Conservation (phyloP, 2,113 vertebrate genomes). For the Grammomys surdaster region DNA sequence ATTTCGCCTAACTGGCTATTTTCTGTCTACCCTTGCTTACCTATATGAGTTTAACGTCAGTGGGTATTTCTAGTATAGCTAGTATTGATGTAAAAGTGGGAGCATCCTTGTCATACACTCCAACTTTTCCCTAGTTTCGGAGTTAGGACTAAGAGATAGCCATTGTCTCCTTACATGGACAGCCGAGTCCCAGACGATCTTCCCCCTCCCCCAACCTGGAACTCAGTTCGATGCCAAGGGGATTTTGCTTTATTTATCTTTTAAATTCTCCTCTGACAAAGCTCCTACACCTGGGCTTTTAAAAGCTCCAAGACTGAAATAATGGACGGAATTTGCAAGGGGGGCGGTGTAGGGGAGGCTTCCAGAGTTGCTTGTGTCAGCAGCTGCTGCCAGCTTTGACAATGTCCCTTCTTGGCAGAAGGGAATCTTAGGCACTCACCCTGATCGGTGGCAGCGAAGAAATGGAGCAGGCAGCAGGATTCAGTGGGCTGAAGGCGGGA, state of each 20-base stretch:
- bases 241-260: constrained; percentile 53
- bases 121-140: not conserved
- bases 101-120: not conserved
- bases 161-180: not conserved
- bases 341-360: not conserved
- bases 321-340: constrained; percentile 69
- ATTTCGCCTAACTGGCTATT: not conserved
- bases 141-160: not conserved
- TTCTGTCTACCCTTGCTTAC: not conserved
- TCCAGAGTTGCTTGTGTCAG: constrained; percentile 54
- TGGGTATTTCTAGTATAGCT: not conserved
- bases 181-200: not conserved
- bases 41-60: not conserved
- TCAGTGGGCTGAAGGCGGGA: not conserved
- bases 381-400: constrained; percentile 79
- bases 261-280: constrained; percentile 57
- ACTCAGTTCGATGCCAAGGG: not conserved
- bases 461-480: constrained; percentile 54
- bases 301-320: constrained; percentile 61
- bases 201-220: not conserved
- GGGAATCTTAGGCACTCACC: constrained; percentile 73
- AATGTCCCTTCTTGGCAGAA: constrained; percentile 70
- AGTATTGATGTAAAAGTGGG: not conserved
- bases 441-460: constrained; percentile 75
- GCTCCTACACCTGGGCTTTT: constrained; percentile 48